Evolutionary conservation across 1,140 invertebrate genomes (phyloP), one percentile per base, ranked within the genome.

Genomic region (Onthophagus taurus): DNA sequence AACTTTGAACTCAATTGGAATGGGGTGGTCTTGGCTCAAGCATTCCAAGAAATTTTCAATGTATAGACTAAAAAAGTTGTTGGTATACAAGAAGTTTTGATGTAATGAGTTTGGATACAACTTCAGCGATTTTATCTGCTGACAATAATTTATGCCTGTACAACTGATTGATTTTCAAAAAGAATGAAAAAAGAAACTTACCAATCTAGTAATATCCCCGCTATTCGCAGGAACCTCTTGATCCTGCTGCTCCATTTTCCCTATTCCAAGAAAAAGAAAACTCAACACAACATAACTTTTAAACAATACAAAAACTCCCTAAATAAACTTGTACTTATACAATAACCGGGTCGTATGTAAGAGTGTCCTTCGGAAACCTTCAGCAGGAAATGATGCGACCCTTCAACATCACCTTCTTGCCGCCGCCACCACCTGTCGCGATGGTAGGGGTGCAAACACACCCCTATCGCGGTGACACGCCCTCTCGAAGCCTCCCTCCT

Each of bases 151-250:
- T n/a, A n/a, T n/a, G n/a, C n/a, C n/a, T n/a, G n/a, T n/a, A n/a
- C n/a, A n/a, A n/a, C n/a, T n/a, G n/a, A n/a, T n/a, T n/a, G n/a
- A n/a, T n/a, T n/a, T n/a, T n/a, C n/a, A n/a, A n/a, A n/a, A n/a
- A n/a, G n/a, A n/a, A n/a, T n/a, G n/a, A n/a, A n/a, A n/a, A n/a
- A n/a, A 5, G 26, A 2, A 21, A 59, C 58, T 59, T 52, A 60
- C 58, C 39, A 60, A 45, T 54, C 53, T 46, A 24, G 53, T 41
- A 7, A 57, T 26, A 33, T 60, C 58, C 41, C 47, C 53, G 9
- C 51, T 47, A 36, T 51, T 46, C 21, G 54, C 41, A 21, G 61
- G 59, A 51, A 60, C 59, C 53, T 63, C 58, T 50, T 63, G 61
- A 48, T 63, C 59, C 44, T 58, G 54, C 21, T 18, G 24, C 23